Evolutionary conservation across 2,888 invertebrate species (phyloP), one percentile per base, ranked within the genome.

Genomic region (Stenchaetothrips biformis): DNA sequence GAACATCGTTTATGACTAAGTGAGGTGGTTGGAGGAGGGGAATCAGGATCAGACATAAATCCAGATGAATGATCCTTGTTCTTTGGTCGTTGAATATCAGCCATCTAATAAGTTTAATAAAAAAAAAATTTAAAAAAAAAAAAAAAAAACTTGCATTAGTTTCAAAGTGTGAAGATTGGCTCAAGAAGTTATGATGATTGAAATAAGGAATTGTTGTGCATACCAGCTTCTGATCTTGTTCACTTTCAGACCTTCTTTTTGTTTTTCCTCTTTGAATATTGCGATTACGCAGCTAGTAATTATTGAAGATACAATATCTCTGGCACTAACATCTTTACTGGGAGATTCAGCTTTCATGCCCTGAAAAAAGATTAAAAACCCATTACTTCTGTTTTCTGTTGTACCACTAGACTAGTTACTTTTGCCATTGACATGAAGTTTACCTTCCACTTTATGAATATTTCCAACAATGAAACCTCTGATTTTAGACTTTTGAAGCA

Each of bases 221-320:
- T n/a, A 74, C 67, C 25, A 25, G n/a, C 4, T 74, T 74, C 21
- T 74, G 21, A 9, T 67, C 67, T 25, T 74, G 67, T 7, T 74
- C 67, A 74, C 67, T 74, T 74, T 74, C 67, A 25, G 67, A 25
- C 25, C 25, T 74, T n/a, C n/a, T n/a, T 25, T 74, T 74, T 74
- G 67, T 21, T 78, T 87, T 86, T 82, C 88, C 84, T 85, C 92
- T 90, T 86, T 92, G 92, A 85, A 93, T 92, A 88, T 94, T 94
- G 84, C 93, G 90, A 87, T 94, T 94, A 80, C n/a, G 95, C 95
- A 82, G 95, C 95, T n/a, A 83, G 92, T 92, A 86, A 95, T 93
- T 85, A 95, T 94, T 53, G 94, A 93, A 59, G 93, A 92, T 83
- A 91, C 89, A 83, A 91, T 89, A 84, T 90, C 91, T 85, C 90